Evolutionary conservation across 2,888 invertebrate species (phyloP).

Genomic region (Pammene fasciana): DNA sequence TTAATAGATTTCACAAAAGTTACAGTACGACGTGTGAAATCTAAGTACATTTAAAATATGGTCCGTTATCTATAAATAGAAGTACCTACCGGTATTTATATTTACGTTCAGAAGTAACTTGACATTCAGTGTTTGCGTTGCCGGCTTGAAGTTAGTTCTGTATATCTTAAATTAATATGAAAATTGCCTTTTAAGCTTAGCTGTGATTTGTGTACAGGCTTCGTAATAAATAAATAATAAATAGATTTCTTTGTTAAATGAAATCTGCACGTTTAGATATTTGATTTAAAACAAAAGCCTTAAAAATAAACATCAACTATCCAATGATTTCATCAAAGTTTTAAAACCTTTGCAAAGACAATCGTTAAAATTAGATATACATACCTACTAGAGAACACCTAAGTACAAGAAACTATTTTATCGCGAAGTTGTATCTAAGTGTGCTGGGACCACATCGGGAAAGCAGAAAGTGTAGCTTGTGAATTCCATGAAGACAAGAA

Average conservation of each 20-base stretch:
- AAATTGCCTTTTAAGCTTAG: constrained; percentile 5
- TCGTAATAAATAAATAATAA: neutral
- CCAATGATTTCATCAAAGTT: no score
- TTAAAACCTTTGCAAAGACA: no score
- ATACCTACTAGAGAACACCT: no score
- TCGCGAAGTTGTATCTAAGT: no score
- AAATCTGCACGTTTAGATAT: no score
- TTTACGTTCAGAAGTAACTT: constrained; percentile 32
- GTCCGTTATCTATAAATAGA: constrained; percentile 23
- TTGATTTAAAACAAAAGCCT: neutral
- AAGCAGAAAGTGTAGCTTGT: neutral
- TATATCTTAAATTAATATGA: neutral
- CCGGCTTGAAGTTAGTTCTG: constrained; percentile 2
- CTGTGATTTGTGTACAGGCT: neutral
- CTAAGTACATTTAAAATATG: constrained; percentile 1
- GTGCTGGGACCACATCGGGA: no score
- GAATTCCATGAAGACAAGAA: neutral
- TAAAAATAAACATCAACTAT: no score
- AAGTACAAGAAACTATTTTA: no score
- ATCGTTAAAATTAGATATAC: no score
- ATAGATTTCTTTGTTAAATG: no score
- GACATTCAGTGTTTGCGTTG: constrained; percentile 22
- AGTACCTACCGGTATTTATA: constrained; percentile 21
- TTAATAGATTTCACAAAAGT: neutral
- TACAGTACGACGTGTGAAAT: neutral